These are phyloP conservation scores for Coranthus polyacanthus DNA, from an alignment of 2,797 vertebrate genomes.

Conservation along the genomic window DNA sequence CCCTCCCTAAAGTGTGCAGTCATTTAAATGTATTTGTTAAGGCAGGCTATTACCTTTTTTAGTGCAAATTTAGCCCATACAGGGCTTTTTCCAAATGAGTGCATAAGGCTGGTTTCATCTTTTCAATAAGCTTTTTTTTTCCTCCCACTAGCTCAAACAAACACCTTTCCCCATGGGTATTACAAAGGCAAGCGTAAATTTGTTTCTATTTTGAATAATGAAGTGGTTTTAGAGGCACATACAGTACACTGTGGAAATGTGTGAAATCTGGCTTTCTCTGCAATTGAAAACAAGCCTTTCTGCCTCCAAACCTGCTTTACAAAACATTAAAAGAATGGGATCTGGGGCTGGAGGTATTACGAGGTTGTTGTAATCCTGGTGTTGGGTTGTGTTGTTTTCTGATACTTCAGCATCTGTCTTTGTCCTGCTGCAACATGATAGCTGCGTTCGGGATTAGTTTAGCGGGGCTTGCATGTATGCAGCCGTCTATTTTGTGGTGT, in stretches of 20 bases:
- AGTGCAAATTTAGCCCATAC: conserved; percentile 50
- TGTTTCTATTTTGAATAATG: conserved; percentile 67
- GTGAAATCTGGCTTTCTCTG: conserved; percentile 41
- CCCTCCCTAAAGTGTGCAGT: conserved; percentile 40
- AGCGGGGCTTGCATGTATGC: conserved; percentile 18
- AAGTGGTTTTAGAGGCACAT: conserved; percentile 31
- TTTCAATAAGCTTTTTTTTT: conserved; percentile 28
- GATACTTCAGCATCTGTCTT: conserved; percentile 5
- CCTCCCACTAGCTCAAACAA: conserved; percentile 40
- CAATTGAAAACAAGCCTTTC: conserved; percentile 41
- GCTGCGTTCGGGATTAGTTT: conserved; percentile 48
- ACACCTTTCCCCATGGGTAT: conserved; percentile 45
- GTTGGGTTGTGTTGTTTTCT: conserved; percentile 24
- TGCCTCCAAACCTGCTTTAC: conserved; percentile 1
- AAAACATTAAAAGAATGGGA: conserved; percentile 17
- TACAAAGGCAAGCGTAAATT: conserved; percentile 47
- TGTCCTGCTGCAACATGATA: conserved; percentile 33
- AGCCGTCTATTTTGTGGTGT: conserved; percentile 22
- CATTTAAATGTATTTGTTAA: conserved; percentile 57
- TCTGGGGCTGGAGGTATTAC: conserved; percentile 27
- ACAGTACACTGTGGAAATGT: conserved; percentile 32
- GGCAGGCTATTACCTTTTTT: conserved; percentile 53
- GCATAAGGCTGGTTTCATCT: conserved; percentile 59
- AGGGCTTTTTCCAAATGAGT: conserved; percentile 63
- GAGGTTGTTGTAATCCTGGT: conserved; percentile 52